A percentile compares a stretch with the other conserved stretches of the same genome.
Evolutionary conservation across 2,797 vertebrate species (phyloP).

Genomic region (Eutrigla gurnardus): DNA sequence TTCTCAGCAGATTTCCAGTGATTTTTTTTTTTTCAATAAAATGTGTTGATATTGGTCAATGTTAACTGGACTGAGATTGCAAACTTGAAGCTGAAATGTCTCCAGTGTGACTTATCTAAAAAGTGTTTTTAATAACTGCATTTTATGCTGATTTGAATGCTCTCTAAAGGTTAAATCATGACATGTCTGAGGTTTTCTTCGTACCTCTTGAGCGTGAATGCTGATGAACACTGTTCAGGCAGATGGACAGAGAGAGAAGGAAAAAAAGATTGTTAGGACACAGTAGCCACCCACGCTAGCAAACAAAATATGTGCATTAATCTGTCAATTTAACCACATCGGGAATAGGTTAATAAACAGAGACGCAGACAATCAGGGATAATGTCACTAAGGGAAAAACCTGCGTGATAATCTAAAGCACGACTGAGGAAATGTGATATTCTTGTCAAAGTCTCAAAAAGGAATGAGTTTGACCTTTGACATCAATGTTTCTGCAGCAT

Average conservation of each 20-base stretch:
- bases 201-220: slow-evolving; percentile 78
- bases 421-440: slow-evolving; percentile 2
- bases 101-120: background rate
- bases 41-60: slow-evolving; percentile 19
- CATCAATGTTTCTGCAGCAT: background rate
- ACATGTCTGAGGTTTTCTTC: slow-evolving; percentile 20
- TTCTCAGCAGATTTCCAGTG: background rate
- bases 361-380: slow-evolving; percentile 9
- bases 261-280: slow-evolving; percentile 47
- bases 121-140: background rate
- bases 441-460: background rate
- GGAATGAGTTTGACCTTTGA: background rate
- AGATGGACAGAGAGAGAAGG: slow-evolving; percentile 49
- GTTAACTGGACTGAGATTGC: background rate
- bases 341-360: slow-evolving; percentile 23
- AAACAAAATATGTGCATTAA: slow-evolving; percentile 48
- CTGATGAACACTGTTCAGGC: slow-evolving; percentile 65
- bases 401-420: background rate
- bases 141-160: background rate
- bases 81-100: background rate
- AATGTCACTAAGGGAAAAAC: background rate
- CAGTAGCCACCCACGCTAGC: slow-evolving; percentile 19
- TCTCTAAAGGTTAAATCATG: slow-evolving; percentile 7
- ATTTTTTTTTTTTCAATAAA: background rate
- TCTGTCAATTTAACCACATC: slow-evolving; percentile 31